A percentile compares a stretch with the other conserved stretches of the same genome.
phyloP scores from a whole-genome alignment of 2,888 invertebrate genomes.

The Zaprionus bogoriensis region DNA sequence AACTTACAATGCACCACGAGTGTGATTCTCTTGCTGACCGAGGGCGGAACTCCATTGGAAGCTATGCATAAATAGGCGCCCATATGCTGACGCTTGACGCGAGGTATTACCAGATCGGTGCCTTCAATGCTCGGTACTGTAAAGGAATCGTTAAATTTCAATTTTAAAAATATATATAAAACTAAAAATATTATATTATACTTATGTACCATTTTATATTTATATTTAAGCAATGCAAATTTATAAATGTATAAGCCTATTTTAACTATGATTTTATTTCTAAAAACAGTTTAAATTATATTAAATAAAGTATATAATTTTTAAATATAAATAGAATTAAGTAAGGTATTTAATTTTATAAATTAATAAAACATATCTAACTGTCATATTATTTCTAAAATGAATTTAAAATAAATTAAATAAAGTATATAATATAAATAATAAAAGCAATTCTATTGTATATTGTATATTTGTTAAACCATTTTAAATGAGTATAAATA shows the following conservation, averaged over 20 bases:
- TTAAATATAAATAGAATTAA: background rate
- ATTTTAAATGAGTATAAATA: no score
- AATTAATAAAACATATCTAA: no score
- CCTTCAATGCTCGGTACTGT: constrained; percentile 87
- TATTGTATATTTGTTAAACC: no score
- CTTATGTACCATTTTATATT: no score
- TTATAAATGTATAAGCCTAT: no score
- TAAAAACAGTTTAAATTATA: background rate
- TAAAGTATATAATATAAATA: background rate
- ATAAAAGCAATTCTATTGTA: no score
- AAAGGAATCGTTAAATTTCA: constrained; percentile 56
- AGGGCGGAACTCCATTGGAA: constrained; percentile 92
- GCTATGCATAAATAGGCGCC: constrained; percentile 92
- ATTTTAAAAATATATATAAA: background rate
- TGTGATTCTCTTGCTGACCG: constrained; percentile 94
- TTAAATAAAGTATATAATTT: no score
- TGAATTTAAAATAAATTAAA: no score
- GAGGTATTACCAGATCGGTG: constrained; percentile 87
- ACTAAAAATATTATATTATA: background rate
- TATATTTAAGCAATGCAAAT: no score
- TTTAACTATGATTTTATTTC: no score
- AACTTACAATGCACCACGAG: constrained; percentile 92
- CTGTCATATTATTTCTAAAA: no score
- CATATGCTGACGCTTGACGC: constrained; percentile 90
- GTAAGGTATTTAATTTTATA: no score